A percentile compares a stretch with the other conserved stretches of the same genome.
These are phyloP conservation scores for cat (Felis catus) DNA, from an alignment of 2,113 vertebrate species.

Conservation along the genomic window F.catus_Fca126_mat1.0 CM031414.1:71319501-71320000, in stretches of 20 bases:
- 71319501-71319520: not conserved
- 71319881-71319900: no score
- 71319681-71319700: not conserved
- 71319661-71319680: not conserved
- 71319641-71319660: not conserved
- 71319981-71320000: not conserved
- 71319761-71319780: not conserved
- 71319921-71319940: no score
- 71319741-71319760: not conserved
- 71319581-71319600: not conserved
- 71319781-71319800: not conserved
- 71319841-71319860: no score
- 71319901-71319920: no score
- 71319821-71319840: no score
- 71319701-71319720: not conserved
- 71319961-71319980: no score
- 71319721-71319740: not conserved
- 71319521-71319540: conserved; percentile 27
- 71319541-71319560: not conserved
- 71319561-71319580: not conserved
- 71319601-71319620: not conserved
- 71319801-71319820: no score
- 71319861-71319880: no score
- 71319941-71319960: no score
- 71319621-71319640: not conserved